Conservation (phyloP, 2,888 invertebrate species). For the Melanostoma scalare region DNA sequence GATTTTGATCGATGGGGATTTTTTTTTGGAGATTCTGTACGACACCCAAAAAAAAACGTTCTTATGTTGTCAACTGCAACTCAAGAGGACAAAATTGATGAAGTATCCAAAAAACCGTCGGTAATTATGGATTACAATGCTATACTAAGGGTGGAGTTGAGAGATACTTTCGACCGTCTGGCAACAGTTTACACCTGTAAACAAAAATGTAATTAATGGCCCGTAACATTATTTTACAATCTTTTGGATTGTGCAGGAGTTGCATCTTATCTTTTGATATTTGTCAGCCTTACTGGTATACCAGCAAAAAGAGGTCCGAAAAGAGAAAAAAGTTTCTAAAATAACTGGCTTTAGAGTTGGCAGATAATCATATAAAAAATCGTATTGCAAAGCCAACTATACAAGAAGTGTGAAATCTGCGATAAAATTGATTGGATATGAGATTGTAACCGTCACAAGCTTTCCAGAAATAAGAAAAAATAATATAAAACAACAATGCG, state of each 20-base stretch:
- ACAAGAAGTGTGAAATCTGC: constrained; percentile 4
- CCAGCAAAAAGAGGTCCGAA: constrained; percentile 17
- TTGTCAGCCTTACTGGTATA: constrained; percentile 21
- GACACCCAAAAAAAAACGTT: too few relatives aligned
- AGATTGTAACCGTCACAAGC: too few relatives aligned
- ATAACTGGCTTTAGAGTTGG: constrained; percentile 12
- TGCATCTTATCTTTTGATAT: constrained; percentile 21
- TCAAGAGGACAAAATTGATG: too few relatives aligned
- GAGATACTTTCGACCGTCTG: constrained; percentile 29
- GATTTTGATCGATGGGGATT: too few relatives aligned
- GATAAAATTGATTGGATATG: constrained; percentile 7
- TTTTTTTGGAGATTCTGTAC: too few relatives aligned
- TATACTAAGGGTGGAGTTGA: too few relatives aligned
- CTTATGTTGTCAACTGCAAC: too few relatives aligned
- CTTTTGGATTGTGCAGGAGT: constrained; percentile 32
- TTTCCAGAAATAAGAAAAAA: too few relatives aligned
- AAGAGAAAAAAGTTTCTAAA: constrained; percentile 7
- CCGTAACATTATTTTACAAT: too few relatives aligned
- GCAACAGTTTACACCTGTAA: constrained; percentile 34
- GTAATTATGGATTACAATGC: too few relatives aligned
- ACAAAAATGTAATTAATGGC: constrained; percentile 40
- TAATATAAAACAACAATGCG: too few relatives aligned
- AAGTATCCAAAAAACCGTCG: too few relatives aligned
- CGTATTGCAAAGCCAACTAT: constrained; percentile 8
- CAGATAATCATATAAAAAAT: constrained; percentile 7